Conservation (phyloP, 1,140 invertebrate species). For the Phymorhynchus buccinoides region DNA sequence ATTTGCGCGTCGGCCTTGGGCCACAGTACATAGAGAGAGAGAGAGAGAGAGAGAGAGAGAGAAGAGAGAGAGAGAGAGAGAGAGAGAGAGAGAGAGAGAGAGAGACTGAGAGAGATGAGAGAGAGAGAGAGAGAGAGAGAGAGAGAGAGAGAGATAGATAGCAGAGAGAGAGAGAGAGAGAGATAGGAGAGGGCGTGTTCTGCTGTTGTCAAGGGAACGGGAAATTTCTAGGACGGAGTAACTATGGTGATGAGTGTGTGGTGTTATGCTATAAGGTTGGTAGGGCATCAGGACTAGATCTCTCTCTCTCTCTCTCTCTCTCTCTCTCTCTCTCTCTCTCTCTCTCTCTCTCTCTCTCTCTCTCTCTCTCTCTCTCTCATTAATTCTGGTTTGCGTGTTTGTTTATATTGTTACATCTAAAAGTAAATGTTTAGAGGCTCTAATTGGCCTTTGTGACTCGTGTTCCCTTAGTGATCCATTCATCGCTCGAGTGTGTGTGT, state of each 20-base stretch:
- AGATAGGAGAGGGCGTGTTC: background rate
- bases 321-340: background rate
- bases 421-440: no score
- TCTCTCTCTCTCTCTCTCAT: no score
- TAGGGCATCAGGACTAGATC: background rate
- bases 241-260: no score
- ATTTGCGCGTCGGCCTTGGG: no score
- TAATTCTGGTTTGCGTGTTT: no score
- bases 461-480: no score
- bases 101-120: background rate
- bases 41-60: background rate
- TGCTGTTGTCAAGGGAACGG: no score
- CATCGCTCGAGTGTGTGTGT: no score
- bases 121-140: background rate
- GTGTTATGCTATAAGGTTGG: no score
- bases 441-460: no score
- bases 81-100: background rate
- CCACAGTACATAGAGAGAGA: background rate
- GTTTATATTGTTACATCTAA: no score
- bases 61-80: background rate
- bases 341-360: background rate
- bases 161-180: background rate
- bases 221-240: no score
- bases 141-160: background rate
- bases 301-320: slow-evolving; percentile 26